Percentiles rank a stretch among this genome's conserved stretches.
Conservation (phyloP, 2,888 invertebrate species). For the Mythimna loreyi region DNA sequence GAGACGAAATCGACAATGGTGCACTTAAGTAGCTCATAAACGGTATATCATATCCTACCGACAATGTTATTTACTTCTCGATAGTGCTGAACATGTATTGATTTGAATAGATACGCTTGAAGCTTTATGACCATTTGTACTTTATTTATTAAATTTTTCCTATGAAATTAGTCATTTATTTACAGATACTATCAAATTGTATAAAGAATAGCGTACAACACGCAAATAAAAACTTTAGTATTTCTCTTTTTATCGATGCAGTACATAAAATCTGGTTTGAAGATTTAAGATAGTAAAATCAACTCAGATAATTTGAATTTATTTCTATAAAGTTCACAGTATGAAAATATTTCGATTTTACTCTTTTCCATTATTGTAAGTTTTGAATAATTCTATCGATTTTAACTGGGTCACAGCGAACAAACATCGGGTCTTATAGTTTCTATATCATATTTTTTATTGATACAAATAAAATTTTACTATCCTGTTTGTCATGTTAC, state of each 20-base stretch:
- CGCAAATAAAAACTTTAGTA: slow-evolving; percentile 8
- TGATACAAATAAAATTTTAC: slow-evolving; percentile 77
- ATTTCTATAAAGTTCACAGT: neutral
- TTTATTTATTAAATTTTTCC: slow-evolving; percentile 52
- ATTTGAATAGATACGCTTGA: slow-evolving; percentile 62
- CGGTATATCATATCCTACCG: slow-evolving; percentile 82
- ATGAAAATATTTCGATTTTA: neutral
- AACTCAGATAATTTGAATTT: slow-evolving; percentile 1
- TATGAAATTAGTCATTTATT: slow-evolving; percentile 52
- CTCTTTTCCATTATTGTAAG: neutral
- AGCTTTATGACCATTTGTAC: slow-evolving; percentile 29
- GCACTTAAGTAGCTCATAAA: slow-evolving; percentile 86
- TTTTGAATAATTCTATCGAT: slow-evolving; percentile 29
- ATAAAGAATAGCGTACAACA: slow-evolving; percentile 13
- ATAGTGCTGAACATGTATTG: slow-evolving; percentile 61
- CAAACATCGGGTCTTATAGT: slow-evolving; percentile 55
- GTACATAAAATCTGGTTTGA: slow-evolving; percentile 10
- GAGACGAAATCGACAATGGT: slow-evolving; percentile 83
- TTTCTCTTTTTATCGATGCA: slow-evolving; percentile 22
- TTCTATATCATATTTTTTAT: slow-evolving; percentile 73
- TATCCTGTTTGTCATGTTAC: slow-evolving; percentile 73
- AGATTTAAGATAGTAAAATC: slow-evolving; percentile 6
- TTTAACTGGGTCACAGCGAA: slow-evolving; percentile 44
- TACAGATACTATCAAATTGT: slow-evolving; percentile 42
- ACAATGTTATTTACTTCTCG: slow-evolving; percentile 81